Percentiles rank a stretch among this genome's conserved stretches.
Conservation (phyloP, 2,797 vertebrate species). For the Babyrousa celebensis region DNA sequence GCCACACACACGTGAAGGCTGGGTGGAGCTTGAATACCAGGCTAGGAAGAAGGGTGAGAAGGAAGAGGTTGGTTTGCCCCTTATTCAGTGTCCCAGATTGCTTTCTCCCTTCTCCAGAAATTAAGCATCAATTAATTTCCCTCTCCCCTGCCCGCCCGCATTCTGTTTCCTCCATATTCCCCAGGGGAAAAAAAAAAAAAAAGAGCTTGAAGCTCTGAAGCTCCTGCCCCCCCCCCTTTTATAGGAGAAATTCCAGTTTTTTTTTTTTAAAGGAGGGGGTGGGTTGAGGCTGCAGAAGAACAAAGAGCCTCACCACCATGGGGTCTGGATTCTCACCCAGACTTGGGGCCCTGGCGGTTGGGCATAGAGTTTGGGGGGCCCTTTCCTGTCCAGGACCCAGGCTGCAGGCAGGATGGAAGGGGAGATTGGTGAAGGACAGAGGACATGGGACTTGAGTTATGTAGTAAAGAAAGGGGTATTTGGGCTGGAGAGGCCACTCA, state of each 20-base stretch:
- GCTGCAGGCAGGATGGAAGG: not conserved
- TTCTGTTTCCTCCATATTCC: conserved; percentile 69
- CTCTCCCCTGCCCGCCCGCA: not conserved
- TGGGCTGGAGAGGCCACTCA: not conserved
- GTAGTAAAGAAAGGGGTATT: conserved; percentile 41
- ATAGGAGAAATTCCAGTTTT: conserved; percentile 75
- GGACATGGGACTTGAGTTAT: not conserved
- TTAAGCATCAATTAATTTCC: conserved; percentile 8
- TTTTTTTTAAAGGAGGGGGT: not conserved
- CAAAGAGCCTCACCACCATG: conserved; percentile 80
- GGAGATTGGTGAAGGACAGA: conserved; percentile 5
- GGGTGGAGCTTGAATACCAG: not conserved
- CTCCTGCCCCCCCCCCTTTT: conserved; percentile 24
- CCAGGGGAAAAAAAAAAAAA: not conserved
- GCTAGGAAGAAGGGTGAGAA: not conserved
- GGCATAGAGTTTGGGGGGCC: conserved; percentile 41
- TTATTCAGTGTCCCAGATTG: conserved; percentile 3
- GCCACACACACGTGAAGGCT: not conserved
- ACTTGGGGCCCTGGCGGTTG: conserved; percentile 45
- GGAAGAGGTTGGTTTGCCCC: not conserved
- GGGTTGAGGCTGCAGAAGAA: conserved; percentile 76
- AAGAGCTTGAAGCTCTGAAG: not conserved
- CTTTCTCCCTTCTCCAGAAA: conserved; percentile 68
- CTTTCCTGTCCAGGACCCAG: conserved; percentile 21
- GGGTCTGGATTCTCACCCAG: conserved; percentile 76